Evolutionary conservation across 2,113 vertebrate species (phyloP).

Genomic region (Coracopsis vasa): DNA sequence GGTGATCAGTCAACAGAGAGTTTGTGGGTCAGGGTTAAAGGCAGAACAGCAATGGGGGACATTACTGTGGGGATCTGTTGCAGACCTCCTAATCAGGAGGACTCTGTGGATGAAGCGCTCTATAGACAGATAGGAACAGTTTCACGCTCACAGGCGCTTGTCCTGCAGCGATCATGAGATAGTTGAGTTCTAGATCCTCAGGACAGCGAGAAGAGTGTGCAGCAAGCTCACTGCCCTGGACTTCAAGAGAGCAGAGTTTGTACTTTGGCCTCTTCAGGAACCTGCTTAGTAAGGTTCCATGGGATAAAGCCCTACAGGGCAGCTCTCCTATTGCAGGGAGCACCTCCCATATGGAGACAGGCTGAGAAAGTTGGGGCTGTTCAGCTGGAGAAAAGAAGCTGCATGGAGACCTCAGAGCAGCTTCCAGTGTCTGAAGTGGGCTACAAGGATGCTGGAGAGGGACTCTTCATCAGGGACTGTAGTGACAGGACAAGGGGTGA

Average conservation of each 20-base stretch:
- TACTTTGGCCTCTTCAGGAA: neutral
- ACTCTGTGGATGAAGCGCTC: neutral
- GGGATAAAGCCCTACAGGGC: neutral
- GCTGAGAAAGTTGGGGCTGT: neutral
- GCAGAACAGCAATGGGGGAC: neutral
- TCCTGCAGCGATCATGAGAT: neutral
- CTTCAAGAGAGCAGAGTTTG: neutral
- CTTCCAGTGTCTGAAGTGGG: neutral
- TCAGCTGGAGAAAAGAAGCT: neutral
- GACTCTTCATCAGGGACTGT: too few species aligned
- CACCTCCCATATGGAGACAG: too few species aligned
- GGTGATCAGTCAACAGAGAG: neutral
- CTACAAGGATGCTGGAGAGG: too few species aligned
- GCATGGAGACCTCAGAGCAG: neutral
- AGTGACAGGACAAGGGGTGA: too few species aligned
- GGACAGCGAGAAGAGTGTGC: neutral
- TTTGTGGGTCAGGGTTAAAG: neutral
- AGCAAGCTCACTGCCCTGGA: neutral
- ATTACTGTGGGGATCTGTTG: neutral
- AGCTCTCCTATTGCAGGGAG: too few species aligned
- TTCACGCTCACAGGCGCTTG: neutral
- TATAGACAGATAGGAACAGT: neutral
- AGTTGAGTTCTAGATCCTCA: neutral
- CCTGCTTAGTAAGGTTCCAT: neutral
- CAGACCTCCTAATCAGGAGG: neutral